These are phyloP conservation scores for Python bivittatus DNA, from an alignment of 2,113 vertebrate genomes.

Conservation along the genomic window DNA sequence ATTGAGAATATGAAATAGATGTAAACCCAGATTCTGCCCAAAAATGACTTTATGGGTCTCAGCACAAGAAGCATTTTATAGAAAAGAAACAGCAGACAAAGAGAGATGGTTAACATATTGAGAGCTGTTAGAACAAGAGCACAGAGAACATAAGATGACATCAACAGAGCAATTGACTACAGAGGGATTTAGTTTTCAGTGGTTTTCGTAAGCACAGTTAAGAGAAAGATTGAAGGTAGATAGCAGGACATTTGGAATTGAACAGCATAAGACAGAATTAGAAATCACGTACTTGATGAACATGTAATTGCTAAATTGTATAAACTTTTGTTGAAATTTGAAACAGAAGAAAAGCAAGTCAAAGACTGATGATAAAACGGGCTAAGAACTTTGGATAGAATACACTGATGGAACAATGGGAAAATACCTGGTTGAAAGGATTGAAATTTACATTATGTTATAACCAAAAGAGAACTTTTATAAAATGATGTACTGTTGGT, in stretches of 20 bases:
- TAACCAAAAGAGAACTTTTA: not conserved
- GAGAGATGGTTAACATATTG: not conserved
- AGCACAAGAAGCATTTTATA: not conserved
- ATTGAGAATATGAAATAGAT: not conserved
- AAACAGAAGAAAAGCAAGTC: not conserved
- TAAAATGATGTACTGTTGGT: not conserved
- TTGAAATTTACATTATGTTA: not conserved
- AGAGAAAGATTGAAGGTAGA: not conserved
- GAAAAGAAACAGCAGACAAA: not conserved
- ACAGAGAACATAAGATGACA: not conserved
- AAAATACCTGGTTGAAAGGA: not conserved
- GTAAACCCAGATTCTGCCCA: not conserved
- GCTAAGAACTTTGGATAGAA: not conserved
- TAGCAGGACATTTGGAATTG: not conserved
- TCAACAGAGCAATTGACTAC: not conserved
- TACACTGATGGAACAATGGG: not conserved
- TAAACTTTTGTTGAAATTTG: not conserved
- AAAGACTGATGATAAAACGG: not conserved
- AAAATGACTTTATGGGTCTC: not conserved
- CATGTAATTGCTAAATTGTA: not conserved
- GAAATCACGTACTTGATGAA: not conserved
- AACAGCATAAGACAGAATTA: not conserved
- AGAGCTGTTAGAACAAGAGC: not conserved
- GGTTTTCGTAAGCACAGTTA: not conserved
- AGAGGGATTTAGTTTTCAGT: not conserved